phyloP scores from a whole-genome alignment of 2,797 vertebrate genomes.

The Spinibarbus caldwelli region DNA sequence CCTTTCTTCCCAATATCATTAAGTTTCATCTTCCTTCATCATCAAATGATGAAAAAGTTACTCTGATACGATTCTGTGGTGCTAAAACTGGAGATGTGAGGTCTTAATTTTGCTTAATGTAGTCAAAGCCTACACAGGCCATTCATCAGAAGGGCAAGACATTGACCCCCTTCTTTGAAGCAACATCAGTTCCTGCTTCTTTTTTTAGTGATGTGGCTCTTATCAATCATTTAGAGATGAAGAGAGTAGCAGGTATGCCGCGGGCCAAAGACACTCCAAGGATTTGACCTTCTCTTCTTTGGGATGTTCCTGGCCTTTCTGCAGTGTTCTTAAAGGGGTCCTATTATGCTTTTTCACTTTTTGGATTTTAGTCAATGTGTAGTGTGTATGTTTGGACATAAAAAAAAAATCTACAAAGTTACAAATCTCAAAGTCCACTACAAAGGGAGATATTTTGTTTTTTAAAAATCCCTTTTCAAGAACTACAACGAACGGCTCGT shows the following conservation, averaged over 20 bases:
- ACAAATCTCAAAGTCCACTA: too few relatives aligned
- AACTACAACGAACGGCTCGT: too few relatives aligned
- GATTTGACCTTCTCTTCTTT: constrained; percentile 52
- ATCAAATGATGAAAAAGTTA: background rate
- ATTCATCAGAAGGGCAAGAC: constrained; percentile 4
- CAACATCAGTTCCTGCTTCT: background rate
- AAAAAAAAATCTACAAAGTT: too few relatives aligned
- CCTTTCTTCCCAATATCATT: constrained; percentile 12
- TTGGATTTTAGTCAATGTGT: too few relatives aligned
- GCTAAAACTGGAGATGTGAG: background rate
- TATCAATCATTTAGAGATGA: constrained; percentile 51
- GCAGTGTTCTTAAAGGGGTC: constrained; percentile 11
- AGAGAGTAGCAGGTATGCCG: constrained; percentile 12
- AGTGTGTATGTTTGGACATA: too few relatives aligned
- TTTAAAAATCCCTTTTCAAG: too few relatives aligned
- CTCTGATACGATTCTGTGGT: background rate
- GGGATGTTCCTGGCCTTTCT: constrained; percentile 8
- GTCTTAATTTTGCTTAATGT: constrained; percentile 5
- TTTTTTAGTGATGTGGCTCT: constrained; percentile 11
- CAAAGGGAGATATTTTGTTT: too few relatives aligned
- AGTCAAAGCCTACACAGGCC: background rate
- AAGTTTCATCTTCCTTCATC: background rate
- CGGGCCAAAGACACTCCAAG: constrained; percentile 26
- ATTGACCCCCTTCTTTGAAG: background rate
- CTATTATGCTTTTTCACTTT: too few relatives aligned